Evolutionary conservation across 2,888 invertebrate species (phyloP), one percentile per base, ranked within the genome.

Genomic region (Blera fallax): DNA sequence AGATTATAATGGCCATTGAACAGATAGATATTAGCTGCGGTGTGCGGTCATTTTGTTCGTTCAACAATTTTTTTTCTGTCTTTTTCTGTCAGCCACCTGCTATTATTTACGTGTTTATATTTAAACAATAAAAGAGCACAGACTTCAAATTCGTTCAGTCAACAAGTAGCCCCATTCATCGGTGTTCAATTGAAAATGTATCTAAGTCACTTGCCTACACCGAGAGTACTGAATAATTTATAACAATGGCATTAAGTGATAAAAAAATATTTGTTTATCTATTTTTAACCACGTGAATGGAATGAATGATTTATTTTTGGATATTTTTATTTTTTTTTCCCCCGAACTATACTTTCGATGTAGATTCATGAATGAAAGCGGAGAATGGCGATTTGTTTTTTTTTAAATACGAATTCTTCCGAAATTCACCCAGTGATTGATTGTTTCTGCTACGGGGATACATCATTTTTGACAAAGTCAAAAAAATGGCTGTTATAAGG

Each of bases 1-100:
- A 29, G 29, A 69, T 43, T 29, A 40, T 60, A 50, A 77, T 60
- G 40, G 1, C 50, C 67, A 43, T 69, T 52, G 34, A 69, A 34
- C n/a, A 18, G 43, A 32, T 43, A 34, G 45, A 56, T 40, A 58
- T 74, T 65, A 74, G 34, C 34, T 24, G 27, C 56, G 32, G 43
- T 45, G 16, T 34, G 37, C 48, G 45, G 43, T 54, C 43, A 34
- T 11, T 72, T 72, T 72, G 8, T 56, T 56, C 43, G 54, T 29
- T 34, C n/a, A 18, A 32, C 58, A 45, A 48, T 24, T 60, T n/a
- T 6, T 32, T 37, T 40, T 11, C 8, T 14, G 11, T n/a, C 6
- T 40, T 14, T 7, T 34, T 3, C 16, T 27, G 34, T 45, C 64
- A 8, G 54, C 32, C 27, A 48, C 56, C 37, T 58, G 34, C 37